A percentile compares a stretch with the other conserved stretches of the same genome.
Conservation (phyloP, 2,797 vertebrate genomes). For the Ataeniobius toweri region DNA sequence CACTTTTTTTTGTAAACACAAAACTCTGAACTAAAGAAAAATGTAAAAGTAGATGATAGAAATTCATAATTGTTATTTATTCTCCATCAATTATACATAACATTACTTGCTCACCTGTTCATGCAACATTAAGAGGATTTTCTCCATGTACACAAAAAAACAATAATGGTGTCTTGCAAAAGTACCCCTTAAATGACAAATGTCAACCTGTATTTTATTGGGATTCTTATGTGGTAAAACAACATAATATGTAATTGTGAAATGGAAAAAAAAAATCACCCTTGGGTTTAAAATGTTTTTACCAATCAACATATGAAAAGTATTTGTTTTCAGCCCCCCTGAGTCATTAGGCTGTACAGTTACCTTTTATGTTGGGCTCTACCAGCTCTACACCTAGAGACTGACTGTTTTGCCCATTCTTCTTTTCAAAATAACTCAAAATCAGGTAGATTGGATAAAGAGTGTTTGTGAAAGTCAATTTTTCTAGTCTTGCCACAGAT, state of each 20-base stretch:
- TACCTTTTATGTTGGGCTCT: not conserved
- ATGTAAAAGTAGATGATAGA: not conserved
- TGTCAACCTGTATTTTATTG: not conserved
- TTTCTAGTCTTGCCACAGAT: no score
- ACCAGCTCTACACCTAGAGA: not conserved
- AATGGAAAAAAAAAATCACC: not conserved
- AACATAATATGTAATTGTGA: not conserved
- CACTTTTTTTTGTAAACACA: not conserved
- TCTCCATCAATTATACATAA: not conserved
- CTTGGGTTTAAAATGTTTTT: not conserved
- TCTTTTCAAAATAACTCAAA: not conserved
- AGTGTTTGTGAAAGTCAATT: no score
- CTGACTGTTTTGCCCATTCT: not conserved
- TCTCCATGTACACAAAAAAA: not conserved
- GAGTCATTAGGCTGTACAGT: not conserved
- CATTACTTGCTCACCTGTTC: not conserved
- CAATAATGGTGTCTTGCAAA: not conserved
- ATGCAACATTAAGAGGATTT: not conserved
- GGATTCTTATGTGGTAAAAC: not conserved
- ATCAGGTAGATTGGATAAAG: not conserved
- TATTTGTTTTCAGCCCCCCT: not conserved
- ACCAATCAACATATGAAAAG: not conserved
- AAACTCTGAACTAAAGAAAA: not conserved
- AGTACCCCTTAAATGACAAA: not conserved
- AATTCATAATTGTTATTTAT: not conserved